Conservation (phyloP, 2,113 vertebrate genomes). For the Vidua chalybeata region DNA sequence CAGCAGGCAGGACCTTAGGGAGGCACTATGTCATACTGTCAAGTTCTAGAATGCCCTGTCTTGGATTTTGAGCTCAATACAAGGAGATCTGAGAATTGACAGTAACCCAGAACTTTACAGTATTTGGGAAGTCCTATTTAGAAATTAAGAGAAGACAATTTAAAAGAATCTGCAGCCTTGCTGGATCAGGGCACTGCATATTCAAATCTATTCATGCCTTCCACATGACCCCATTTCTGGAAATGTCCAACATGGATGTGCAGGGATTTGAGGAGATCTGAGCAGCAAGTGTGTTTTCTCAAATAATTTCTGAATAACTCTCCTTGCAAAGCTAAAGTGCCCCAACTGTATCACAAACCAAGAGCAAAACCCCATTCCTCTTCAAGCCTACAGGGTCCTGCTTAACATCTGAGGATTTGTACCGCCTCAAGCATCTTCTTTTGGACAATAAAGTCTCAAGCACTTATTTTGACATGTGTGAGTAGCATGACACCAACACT, state of each 20-base stretch:
- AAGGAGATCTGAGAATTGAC: background rate
- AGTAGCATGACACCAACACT: background rate
- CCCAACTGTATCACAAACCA: background rate
- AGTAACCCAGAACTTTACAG: background rate
- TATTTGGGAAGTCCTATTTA: background rate
- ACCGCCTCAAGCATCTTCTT: background rate
- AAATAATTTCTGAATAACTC: background rate
- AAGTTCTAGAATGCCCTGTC: background rate
- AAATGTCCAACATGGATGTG: background rate
- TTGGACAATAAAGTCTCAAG: background rate
- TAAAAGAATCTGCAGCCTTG: background rate
- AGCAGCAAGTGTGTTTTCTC: background rate
- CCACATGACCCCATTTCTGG: background rate
- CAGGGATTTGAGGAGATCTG: background rate
- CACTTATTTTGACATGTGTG: background rate
- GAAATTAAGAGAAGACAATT: background rate
- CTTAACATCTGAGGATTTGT: background rate
- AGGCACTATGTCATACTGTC: background rate
- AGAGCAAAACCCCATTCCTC: background rate
- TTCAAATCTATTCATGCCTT: background rate
- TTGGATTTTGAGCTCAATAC: background rate
- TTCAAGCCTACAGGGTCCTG: background rate
- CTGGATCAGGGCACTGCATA: background rate
- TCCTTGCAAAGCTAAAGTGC: background rate
- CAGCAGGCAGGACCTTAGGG: background rate